These are phyloP conservation scores for Hapalemur alaotrensis DNA, from an alignment of 2,797 vertebrate species.

Conservation along the genomic window DNA sequence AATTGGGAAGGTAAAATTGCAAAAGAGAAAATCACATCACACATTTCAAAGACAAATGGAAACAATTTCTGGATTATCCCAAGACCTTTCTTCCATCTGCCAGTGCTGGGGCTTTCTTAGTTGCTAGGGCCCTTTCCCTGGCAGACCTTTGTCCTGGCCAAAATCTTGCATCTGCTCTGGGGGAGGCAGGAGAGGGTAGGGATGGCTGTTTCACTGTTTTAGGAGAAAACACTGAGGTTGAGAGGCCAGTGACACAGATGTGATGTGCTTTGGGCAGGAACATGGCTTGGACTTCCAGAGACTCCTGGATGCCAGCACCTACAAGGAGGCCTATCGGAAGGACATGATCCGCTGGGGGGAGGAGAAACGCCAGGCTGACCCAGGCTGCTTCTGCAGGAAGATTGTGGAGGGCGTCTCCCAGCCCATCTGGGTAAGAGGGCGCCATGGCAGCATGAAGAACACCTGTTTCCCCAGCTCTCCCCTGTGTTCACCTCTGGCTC, in stretches of 20 bases:
- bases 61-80: neutral
- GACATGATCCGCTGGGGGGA: slow-evolving; percentile 97
- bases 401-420: slow-evolving; percentile 81
- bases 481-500: rapidly evolving
- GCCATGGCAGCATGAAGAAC: rapidly evolving
- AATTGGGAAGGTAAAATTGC: slow-evolving; percentile 19
- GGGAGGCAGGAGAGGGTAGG: neutral
- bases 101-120: neutral
- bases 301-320: slow-evolving; percentile 90
- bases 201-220: neutral
- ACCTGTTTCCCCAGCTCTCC: no score
- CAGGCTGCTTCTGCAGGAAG: slow-evolving; percentile 92
- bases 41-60: neutral
- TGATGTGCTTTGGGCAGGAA: slow-evolving; percentile 84
- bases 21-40: neutral
- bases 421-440: slow-evolving; percentile 90
- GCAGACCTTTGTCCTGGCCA: neutral
- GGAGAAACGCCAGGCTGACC: slow-evolving; percentile 84
- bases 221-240: rapidly evolving
- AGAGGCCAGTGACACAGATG: neutral
- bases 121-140: neutral
- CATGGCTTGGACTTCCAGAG: slow-evolving; percentile 88
- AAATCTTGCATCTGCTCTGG: neutral
- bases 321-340: slow-evolving; percentile 90
- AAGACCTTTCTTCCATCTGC: neutral